Conservation (phyloP, 1,140 invertebrate genomes). For the Potamilus streckersoni region DNA sequence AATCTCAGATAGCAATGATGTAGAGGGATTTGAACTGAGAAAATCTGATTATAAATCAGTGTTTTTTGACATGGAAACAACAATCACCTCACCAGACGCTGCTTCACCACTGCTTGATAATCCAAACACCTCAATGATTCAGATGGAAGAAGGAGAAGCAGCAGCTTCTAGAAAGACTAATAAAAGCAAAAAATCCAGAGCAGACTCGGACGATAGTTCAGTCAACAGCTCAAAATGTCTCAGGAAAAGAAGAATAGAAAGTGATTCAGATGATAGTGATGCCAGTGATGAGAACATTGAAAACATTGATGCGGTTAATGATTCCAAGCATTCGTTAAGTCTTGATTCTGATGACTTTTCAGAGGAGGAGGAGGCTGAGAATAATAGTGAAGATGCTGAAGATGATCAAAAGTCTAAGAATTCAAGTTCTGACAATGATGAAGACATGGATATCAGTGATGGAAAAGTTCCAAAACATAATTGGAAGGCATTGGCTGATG, state of each 20-base stretch:
- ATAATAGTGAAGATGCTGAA: constrained; percentile 13
- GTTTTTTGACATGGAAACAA: background rate
- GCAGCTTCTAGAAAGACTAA: background rate
- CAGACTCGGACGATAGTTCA: background rate
- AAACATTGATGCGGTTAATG: constrained; percentile 4
- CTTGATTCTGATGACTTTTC: constrained; percentile 50
- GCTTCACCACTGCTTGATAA: background rate
- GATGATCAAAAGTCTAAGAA: constrained; percentile 22
- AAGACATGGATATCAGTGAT: constrained; percentile 54
- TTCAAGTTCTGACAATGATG: constrained; percentile 10
- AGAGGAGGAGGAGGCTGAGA: constrained; percentile 61
- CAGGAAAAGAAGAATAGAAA: constrained; percentile 38
- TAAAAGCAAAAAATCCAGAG: background rate
- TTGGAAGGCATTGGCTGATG: constrained; percentile 73
- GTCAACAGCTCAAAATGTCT: constrained; percentile 28
- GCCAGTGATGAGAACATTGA: constrained; percentile 19
- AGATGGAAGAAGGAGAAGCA: background rate
- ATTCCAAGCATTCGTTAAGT: constrained; percentile 45
- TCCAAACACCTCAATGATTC: background rate
- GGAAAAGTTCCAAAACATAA: constrained; percentile 76
- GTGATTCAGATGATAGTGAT: constrained; percentile 48
- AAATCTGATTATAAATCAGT: too few relatives aligned
- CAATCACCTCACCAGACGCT: background rate
- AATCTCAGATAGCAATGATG: background rate
- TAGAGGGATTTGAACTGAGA: too few relatives aligned